Base-by-base conservation (phyloP, 2,797 vertebrate species). In the Bucorvus abyssinicus region DNA sequence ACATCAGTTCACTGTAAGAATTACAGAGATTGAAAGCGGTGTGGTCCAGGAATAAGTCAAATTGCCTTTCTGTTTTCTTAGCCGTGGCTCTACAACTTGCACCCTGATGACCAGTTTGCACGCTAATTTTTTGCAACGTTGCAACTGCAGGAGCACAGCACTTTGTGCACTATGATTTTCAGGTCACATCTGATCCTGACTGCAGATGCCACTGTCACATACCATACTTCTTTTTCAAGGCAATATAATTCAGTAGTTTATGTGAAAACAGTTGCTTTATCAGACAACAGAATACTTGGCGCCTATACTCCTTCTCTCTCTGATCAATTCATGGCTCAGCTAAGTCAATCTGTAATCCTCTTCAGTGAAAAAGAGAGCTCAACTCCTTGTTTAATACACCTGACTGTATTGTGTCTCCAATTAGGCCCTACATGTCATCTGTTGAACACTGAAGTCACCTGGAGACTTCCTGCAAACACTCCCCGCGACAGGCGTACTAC, bases 91-190 rank as follows among this genome's bases (percentile, higher is more conserved):
- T 29, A 36, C 19, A 13, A 10, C 20, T n/a, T 47, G 18, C 32
- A 53, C 12, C 8, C 5, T 7, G 9, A 56, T 40, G 38, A 81
- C 1, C 32, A 44, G 9, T 0, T 3, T 77, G 32, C 90, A 81
- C 29, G 26, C 7, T 29, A 17, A 50, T 4, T 68, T 80, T 71
- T 27, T 75, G 16, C 5, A 50, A 8, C 13, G 80, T 47, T 49
- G 20, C 8, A 52, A n/a, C 10, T 78, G 30, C 38, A 85, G 40
- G 10, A 36, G 24, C 11, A 38, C 30, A 68, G 10, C 23, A 40
- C 2, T 60, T 78, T n/a, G 10, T 52, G 44, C 0, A 1, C 38
- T 47, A 2, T 15, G 32, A 26, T 3, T 10, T 4, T 30, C 53
- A n/a, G 36, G 12, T 4, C 3, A 3, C 26, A 53, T 57, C 30